Percentiles rank a stretch among this genome's conserved stretches.
Evolutionary conservation across 2,113 vertebrate genomes (phyloP).

Genomic region (Mirza zaza): DNA sequence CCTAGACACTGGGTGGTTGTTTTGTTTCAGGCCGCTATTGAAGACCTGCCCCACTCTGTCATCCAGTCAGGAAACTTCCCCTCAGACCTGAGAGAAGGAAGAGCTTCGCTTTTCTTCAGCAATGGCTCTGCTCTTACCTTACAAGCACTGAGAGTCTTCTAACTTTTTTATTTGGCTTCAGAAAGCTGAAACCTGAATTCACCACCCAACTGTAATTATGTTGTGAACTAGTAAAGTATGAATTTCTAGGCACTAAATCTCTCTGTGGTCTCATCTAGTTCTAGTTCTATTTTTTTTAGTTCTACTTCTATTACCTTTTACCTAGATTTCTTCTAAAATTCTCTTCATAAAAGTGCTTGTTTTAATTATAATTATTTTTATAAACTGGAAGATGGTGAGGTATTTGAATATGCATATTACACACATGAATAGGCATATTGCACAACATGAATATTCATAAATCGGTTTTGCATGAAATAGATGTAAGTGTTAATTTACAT

Average conservation of each 20-base stretch:
- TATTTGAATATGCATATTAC: not conserved
- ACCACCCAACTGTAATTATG: not conserved
- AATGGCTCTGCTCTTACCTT: not conserved
- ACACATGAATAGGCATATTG: not conserved
- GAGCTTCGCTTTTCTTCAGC: not conserved
- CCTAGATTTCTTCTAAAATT: not conserved
- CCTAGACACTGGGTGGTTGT: not conserved
- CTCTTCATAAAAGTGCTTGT: not conserved
- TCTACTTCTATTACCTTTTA: not conserved
- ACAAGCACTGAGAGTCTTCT: not conserved
- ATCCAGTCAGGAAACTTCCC: not conserved
- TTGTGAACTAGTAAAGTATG: not conserved
- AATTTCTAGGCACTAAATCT: not conserved
- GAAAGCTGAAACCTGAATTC: constrained; percentile 12
- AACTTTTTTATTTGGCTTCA: not conserved
- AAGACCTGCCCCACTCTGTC: not conserved
- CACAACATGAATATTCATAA: not conserved
- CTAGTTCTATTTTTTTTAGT: not conserved
- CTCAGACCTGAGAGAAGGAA: not conserved
- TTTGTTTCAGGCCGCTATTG: not conserved
- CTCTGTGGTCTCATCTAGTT: not conserved
- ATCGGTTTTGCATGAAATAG: not conserved
- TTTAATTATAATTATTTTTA: constrained; percentile 15
- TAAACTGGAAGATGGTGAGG: not conserved
- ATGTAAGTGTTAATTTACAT: not conserved